Conservation (phyloP, 64 coral and sea anemone species). For the Hydrozoanthus tunicans region DNA sequence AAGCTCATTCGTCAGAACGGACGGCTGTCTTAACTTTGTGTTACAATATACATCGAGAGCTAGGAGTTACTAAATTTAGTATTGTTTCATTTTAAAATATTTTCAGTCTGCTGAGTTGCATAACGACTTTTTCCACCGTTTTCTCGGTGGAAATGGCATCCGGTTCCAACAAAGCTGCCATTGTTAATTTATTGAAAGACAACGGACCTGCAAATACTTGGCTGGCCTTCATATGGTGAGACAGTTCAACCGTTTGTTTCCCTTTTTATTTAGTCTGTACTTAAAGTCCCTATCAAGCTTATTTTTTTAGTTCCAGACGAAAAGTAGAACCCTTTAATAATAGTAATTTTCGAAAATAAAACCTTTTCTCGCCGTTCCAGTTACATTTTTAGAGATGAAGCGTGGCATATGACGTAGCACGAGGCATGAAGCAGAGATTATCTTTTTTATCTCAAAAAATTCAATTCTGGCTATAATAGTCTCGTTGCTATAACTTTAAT, state of each 20-base stretch:
- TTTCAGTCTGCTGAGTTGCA: constrained; percentile 67
- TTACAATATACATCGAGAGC: neutral
- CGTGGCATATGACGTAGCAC: no score
- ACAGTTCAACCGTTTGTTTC: neutral
- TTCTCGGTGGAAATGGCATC: constrained; percentile 64
- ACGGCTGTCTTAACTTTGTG: neutral
- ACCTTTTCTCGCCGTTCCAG: no score
- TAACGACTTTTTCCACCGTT: constrained; percentile 74
- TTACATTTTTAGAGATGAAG: no score
- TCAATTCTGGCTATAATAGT: no score
- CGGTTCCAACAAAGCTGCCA: constrained; percentile 17
- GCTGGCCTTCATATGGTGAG: constrained; percentile 74
- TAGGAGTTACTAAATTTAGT: neutral
- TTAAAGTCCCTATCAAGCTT: neutral
- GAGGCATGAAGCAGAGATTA: no score
- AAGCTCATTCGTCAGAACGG: no score
- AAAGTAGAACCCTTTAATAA: no score
- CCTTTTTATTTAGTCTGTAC: neutral
- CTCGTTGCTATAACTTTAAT: no score
- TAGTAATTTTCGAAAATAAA: no score
- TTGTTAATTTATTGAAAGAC: constrained; percentile 57
- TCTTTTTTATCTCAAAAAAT: no score
- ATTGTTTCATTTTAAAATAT: neutral
- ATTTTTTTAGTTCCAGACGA: no score
- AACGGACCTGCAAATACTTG: constrained; percentile 84